Evolutionary conservation across 2,797 vertebrate genomes (phyloP), one percentile per base, ranked within the genome.

Genomic region (Sebastes diaconus): DNA sequence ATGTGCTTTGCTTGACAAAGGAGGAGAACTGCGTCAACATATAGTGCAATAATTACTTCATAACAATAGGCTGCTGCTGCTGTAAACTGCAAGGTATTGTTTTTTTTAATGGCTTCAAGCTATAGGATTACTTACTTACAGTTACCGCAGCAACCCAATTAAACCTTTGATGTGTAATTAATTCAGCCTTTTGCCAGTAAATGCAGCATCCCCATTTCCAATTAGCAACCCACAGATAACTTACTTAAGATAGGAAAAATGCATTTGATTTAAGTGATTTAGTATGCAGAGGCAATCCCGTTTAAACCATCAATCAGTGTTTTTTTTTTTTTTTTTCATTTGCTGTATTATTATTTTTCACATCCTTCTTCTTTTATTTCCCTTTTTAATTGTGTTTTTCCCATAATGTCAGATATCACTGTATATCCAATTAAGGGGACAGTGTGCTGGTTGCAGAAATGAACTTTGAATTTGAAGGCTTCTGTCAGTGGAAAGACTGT

Each of bases 111-210:
- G 30, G 58, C 46, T 68, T 25, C 0, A 27, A 22, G 39, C 7
- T 32, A 1, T 5, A n/a, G n/a, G 63, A 32, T 68, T 30, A 64
- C 32, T 39, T 32, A 14, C 29, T 39, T 30, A 18, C 75, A 70
- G 58, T 61, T 61, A 16, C 30, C 1, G 12, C 63, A 27, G 65
- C 32, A 55, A 59, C 27, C 8, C 34, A 54, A 68, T 68, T 57
- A 77, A 80, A 72, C 71, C 29, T 57, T 32, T 70, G 46, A 84
- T 72, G 65, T 80, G 30, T 22, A 79, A 81, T 87, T 58, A 71
- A 70, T 82, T 83, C 27, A 70, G 18, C 18, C 24, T 32, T 59
- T 73, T 20, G 1, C 12, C 60, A 46, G 24, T 16, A 60, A 74
- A 58, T 68, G 8, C 8, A 29, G 24, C 60, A 77, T 76, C 39